phyloP scores from a whole-genome alignment of 2,797 vertebrate genomes.

The Macropus fuliginosus region DNA sequence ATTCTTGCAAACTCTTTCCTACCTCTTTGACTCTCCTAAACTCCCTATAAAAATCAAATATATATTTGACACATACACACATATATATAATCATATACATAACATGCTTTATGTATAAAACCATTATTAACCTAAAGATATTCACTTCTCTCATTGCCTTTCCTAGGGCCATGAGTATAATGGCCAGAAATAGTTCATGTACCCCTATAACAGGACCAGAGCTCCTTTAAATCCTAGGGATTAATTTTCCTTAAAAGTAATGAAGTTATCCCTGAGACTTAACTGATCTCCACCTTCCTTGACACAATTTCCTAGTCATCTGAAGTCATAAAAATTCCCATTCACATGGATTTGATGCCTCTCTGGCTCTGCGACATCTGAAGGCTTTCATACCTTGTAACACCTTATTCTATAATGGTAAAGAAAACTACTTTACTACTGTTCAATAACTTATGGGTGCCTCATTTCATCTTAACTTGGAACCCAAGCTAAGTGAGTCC shows the following conservation, averaged over 20 bases:
- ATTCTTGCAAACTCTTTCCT: not conserved
- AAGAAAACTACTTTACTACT: not conserved
- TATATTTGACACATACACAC: too few species aligned
- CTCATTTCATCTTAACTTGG: not conserved
- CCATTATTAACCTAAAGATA: too few species aligned
- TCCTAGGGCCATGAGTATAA: not conserved
- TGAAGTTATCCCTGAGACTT: not conserved
- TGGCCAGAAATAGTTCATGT: not conserved
- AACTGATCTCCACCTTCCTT: not conserved
- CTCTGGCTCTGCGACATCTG: too few species aligned
- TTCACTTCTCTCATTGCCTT: not conserved
- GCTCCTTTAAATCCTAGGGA: not conserved
- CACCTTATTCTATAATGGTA: not conserved
- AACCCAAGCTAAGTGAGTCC: not conserved
- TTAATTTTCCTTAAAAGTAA: not conserved
- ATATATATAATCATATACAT: too few species aligned
- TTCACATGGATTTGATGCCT: too few species aligned
- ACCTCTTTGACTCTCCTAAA: not conserved
- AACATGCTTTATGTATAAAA: too few species aligned
- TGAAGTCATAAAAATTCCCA: too few species aligned
- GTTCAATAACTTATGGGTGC: not conserved
- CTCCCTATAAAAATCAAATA: not conserved
- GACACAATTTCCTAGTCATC: too few species aligned
- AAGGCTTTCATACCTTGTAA: not conserved
- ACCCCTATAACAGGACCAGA: not conserved